Conservation (phyloP, 2,888 invertebrate genomes). For the Drosophila testacea region DNA sequence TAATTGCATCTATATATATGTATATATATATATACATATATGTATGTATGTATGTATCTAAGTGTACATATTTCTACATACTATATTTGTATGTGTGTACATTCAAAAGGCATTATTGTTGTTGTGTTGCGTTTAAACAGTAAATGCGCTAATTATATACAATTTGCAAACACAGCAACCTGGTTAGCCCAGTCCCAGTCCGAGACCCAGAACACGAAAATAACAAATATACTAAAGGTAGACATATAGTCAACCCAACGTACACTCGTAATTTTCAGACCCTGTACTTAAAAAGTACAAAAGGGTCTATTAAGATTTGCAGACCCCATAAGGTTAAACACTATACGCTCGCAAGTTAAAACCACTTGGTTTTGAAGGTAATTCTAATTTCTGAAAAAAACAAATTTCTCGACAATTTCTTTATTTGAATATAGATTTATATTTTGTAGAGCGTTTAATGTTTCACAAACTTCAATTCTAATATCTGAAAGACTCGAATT, state of each 20-base stretch:
- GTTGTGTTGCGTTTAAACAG: conserved; percentile 61
- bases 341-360: no score
- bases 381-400: no score
- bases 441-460: no score
- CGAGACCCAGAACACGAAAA: conserved; percentile 30
- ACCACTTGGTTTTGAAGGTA: no score
- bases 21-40: conserved; percentile 8
- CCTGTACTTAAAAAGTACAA: no score
- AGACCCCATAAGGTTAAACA: no score
- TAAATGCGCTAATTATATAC: conserved; percentile 76
- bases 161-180: conserved; percentile 52
- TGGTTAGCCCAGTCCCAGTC: conserved; percentile 41
- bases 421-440: no score
- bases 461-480: no score
- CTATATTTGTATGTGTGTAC: background rate
- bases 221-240: conserved; percentile 33
- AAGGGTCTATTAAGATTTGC: no score
- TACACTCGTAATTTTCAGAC: no score
- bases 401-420: no score
- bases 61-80: background rate
- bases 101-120: conserved; percentile 14
- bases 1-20: conserved; percentile 3
- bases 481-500: no score
- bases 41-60: background rate
- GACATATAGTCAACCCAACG: background rate